Percentiles rank a stretch among this genome's conserved stretches.
Conservation (phyloP, 2,888 invertebrate genomes). For the Eilema depressum region DNA sequence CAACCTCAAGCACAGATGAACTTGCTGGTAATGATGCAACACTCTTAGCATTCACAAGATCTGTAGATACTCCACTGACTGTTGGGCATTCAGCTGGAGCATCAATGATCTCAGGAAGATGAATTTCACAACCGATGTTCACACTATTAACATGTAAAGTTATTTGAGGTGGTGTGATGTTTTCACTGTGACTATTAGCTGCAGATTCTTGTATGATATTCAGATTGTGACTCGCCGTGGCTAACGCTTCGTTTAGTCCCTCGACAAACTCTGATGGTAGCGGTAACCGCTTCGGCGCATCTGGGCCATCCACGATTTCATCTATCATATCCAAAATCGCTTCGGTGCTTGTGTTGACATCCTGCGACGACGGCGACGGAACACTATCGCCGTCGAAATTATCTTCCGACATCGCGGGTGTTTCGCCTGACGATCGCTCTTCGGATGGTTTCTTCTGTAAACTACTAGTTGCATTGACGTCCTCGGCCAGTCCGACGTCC, state of each 20-base stretch:
- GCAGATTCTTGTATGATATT: conserved; percentile 48
- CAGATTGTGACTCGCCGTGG: conserved; percentile 34
- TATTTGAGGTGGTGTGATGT: conserved; percentile 34
- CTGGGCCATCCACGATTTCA: conserved; percentile 83
- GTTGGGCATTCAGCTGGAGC: conserved; percentile 39
- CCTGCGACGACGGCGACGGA: conserved; percentile 80
- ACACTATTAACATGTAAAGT: conserved; percentile 47
- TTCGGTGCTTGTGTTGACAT: conserved; percentile 83
- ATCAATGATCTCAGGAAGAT: conserved; percentile 23
- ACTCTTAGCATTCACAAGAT: conserved; percentile 52
- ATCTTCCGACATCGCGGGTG: conserved; percentile 80
- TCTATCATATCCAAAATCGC: conserved; percentile 86
- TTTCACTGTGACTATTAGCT: conserved; percentile 33
- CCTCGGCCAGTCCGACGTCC: conserved; percentile 76
- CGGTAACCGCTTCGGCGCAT: conserved; percentile 75
- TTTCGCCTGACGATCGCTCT: conserved; percentile 69
- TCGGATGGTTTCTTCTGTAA: conserved; percentile 71
- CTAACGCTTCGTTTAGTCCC: conserved; percentile 35
- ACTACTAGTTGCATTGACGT: conserved; percentile 78
- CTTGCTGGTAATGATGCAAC: conserved; percentile 56
- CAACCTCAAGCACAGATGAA: conserved; percentile 40
- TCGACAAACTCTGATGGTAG: conserved; percentile 44
- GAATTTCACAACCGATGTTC: conserved; percentile 59
- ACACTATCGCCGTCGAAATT: conserved; percentile 82
- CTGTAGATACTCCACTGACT: conserved; percentile 24